Base-by-base conservation (phyloP, 2,797 vertebrate genomes). In the Mustela erminea region DNA sequence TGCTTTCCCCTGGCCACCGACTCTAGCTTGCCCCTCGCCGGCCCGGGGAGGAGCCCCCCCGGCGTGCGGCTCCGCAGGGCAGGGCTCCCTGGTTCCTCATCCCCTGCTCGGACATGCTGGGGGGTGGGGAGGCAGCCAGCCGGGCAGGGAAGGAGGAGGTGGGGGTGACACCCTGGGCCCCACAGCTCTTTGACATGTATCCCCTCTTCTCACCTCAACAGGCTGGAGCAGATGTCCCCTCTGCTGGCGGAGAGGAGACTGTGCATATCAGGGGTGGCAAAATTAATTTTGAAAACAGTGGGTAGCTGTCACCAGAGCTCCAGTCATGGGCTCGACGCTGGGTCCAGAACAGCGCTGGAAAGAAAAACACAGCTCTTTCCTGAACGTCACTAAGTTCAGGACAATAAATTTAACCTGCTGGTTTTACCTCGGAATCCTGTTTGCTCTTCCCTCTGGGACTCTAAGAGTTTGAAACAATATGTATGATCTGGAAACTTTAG, bases 291-390 rank as follows among this genome's bases (percentile, higher is more conserved):
- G 85, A 66, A 90, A 97, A 58, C 92, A 91, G 95, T 54, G 72
- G 87, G 95, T 87, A 17, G 87, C 21, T 13, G 60, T 43, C 0
- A 0, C 29, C 13, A 74, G 74, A 95, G 89, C 41, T 85, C 92
- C 49, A 0, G 0, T 74, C 84, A 86, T 46, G 25, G 60, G 80
- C 84, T 90, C 74, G 18, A 54, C 0, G 0, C 78, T 84, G 96
- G 95, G 86, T 87, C 93, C 2, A 0, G 72, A 85, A 82, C 91
- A 86, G 96, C 0, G 0, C 97, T 98, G 98, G 98, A 98, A 98
- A 98, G 97, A 98, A 96, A 98, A 99, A 98, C 97, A 98, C 70
- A 20, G 93, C 87, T 82, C 96, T 94, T 97, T 98, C 98, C 98
- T 98, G 98, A 94, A 78, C 21, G 20, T 96, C 98, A 98, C 97